These are phyloP conservation scores for Glossophaga mutica DNA, from an alignment of 2,797 vertebrate genomes.

Conservation along the genomic window DNA sequence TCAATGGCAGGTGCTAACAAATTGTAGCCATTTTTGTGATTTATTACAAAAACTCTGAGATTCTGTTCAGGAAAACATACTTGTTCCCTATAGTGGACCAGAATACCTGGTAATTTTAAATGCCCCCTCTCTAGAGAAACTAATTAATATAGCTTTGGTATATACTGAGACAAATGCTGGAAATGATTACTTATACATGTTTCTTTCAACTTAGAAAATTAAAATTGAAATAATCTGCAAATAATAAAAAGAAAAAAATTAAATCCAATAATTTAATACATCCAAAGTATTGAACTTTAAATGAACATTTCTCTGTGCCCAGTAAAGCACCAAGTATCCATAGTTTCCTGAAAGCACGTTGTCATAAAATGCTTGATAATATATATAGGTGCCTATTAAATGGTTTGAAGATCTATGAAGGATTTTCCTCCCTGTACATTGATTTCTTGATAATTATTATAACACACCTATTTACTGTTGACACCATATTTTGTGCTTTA, in stretches of 20 bases:
- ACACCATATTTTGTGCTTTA: background rate
- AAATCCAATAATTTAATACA: background rate
- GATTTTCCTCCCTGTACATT: background rate
- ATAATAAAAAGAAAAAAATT: background rate
- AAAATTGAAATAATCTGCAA: background rate
- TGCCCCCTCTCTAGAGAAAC: background rate
- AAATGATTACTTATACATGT: background rate
- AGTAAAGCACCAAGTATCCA: background rate
- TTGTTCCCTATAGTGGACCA: background rate
- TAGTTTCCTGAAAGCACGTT: background rate
- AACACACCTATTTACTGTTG: background rate
- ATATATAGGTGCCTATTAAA: background rate
- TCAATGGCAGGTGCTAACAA: background rate
- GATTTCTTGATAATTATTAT: background rate
- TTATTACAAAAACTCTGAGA: background rate
- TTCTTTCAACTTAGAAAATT: background rate
- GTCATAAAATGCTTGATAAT: background rate
- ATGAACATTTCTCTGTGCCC: background rate
- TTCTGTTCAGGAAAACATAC: background rate
- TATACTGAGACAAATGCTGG: background rate
- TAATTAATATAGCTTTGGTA: background rate
- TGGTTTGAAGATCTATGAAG: background rate
- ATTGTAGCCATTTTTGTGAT: background rate
- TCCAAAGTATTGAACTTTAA: background rate
- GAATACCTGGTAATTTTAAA: background rate